Percentiles rank a stretch among this genome's conserved stretches.
These are phyloP conservation scores for Ibidorhyncha struthersii DNA, from an alignment of 2,113 vertebrate genomes.

Conservation along the genomic window DNA sequence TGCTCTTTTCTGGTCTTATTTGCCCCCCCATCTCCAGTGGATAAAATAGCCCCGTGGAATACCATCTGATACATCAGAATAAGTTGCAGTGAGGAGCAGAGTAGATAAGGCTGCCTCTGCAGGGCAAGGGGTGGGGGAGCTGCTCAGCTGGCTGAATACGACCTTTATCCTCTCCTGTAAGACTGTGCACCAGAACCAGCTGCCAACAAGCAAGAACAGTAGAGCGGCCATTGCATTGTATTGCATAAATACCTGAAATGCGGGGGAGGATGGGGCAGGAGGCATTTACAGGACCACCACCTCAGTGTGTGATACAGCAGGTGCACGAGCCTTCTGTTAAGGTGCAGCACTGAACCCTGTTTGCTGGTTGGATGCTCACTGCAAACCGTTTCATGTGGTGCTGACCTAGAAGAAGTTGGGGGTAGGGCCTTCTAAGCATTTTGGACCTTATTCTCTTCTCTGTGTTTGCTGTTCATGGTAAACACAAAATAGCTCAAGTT, in stretches of 20 bases:
- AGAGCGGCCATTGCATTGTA: neutral
- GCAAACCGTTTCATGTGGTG: rapidly evolving
- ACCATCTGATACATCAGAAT: neutral
- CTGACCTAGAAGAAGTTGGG: neutral
- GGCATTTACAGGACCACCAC: neutral
- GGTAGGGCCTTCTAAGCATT: neutral
- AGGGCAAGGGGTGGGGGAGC: neutral
- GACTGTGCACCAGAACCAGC: neutral
- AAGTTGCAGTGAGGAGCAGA: neutral
- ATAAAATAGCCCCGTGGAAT: neutral
- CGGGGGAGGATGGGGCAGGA: neutral
- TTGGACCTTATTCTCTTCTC: neutral
- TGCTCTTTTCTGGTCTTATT: neutral
- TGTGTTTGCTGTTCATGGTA: neutral
- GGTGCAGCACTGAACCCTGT: neutral
- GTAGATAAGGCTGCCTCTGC: neutral
- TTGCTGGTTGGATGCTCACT: neutral
- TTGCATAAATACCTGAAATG: neutral
- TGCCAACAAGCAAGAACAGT: neutral
- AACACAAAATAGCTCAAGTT: neutral
- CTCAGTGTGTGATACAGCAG: neutral
- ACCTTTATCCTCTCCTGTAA: neutral
- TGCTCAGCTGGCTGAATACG: neutral
- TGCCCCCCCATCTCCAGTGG: neutral
- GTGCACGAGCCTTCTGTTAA: neutral